These are phyloP conservation scores for Isichthys henryi DNA, from an alignment of 2,113 vertebrate species.

Conservation along the genomic window DNA sequence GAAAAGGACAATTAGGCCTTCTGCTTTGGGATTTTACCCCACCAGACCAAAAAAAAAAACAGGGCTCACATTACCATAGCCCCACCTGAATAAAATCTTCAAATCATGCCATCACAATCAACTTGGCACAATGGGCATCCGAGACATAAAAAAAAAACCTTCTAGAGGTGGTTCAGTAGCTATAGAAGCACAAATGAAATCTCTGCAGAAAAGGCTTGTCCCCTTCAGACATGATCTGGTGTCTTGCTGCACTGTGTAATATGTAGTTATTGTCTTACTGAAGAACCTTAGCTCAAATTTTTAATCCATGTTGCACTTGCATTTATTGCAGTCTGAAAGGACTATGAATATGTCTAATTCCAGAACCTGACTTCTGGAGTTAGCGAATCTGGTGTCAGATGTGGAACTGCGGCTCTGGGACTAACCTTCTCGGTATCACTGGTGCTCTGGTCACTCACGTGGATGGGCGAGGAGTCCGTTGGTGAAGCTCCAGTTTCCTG, in stretches of 20 bases:
- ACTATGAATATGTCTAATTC: not conserved
- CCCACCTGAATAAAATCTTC: not conserved
- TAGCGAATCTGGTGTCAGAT: not conserved
- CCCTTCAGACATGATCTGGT: not conserved
- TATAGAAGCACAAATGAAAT: not conserved
- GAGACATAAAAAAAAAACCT: not conserved
- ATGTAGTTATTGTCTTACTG: not conserved
- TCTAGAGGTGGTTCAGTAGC: not conserved
- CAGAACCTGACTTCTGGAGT: not conserved
- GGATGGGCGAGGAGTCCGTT: constrained; percentile 36
- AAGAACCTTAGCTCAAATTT: not conserved
- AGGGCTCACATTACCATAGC: not conserved
- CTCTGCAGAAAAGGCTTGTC: not conserved
- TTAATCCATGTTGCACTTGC: not conserved
- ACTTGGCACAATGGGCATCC: not conserved
- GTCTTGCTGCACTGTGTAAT: not conserved
- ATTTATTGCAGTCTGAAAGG: not conserved
- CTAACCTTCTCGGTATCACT: constrained; percentile 49
- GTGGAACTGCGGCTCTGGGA: not conserved
- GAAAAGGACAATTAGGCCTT: not conserved
- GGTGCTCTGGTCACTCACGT: constrained; percentile 47
- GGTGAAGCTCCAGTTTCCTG: constrained; percentile 40
- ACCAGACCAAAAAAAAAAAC: not conserved
- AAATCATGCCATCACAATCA: not conserved
- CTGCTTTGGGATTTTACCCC: not conserved